Conservation (phyloP, 2,797 vertebrate genomes). For the Paramormyrops hopkinsi region DNA sequence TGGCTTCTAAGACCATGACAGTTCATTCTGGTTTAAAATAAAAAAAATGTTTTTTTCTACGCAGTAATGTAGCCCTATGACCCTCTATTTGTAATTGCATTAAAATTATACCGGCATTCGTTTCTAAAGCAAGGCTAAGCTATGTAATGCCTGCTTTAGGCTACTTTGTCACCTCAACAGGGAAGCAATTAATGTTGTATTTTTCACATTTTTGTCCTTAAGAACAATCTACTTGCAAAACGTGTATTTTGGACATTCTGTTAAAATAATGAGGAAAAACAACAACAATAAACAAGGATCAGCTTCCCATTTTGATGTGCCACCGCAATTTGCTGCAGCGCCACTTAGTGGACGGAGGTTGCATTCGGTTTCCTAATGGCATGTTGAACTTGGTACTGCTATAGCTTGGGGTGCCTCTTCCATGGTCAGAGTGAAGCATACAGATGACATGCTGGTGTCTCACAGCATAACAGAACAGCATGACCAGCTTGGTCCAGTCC, state of each 20-base stretch:
- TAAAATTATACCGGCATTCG: background rate
- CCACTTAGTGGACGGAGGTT: background rate
- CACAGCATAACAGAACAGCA: background rate
- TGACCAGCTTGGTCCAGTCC: slow-evolving; percentile 13
- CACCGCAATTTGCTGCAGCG: background rate
- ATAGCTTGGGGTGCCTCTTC: background rate
- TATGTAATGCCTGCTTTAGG: background rate
- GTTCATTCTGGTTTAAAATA: background rate
- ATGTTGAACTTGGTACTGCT: background rate
- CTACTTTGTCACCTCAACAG: background rate
- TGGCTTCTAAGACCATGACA: background rate
- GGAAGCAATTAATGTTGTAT: background rate
- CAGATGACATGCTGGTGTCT: background rate
- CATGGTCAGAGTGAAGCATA: background rate
- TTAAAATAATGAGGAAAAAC: background rate
- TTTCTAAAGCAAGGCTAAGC: background rate
- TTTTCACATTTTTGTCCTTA: background rate
- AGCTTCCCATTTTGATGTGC: background rate
- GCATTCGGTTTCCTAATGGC: background rate
- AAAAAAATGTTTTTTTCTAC: background rate
- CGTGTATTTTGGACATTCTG: background rate
- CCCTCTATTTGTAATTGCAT: background rate
- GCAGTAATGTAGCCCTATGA: background rate
- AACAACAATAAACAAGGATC: background rate
- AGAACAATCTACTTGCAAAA: background rate